A percentile compares a stretch with the other conserved stretches of the same genome.
Evolutionary conservation across 2,888 invertebrate genomes (phyloP).

Genomic region (Nasonovia ribisnigri): DNA sequence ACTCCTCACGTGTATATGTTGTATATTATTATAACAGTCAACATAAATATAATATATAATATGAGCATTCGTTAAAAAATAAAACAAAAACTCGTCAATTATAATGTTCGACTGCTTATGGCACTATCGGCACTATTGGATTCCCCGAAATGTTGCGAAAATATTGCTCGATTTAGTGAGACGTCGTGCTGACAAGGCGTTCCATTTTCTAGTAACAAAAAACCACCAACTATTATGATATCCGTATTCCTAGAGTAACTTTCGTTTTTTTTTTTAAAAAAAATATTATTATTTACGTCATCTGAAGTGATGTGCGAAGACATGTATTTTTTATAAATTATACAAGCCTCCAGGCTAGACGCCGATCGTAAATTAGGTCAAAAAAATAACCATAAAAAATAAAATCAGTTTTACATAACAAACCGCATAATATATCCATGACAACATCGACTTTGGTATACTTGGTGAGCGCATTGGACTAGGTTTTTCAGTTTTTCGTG

Average conservation of each 20-base stretch:
- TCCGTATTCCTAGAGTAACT: neutral
- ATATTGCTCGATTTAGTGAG: neutral
- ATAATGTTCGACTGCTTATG: neutral
- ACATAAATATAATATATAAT: neutral
- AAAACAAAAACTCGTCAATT: neutral
- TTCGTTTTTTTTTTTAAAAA: neutral
- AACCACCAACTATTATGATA: neutral
- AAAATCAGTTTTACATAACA: neutral
- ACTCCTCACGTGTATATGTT: neutral
- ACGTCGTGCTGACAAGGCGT: neutral
- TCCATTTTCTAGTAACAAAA: neutral
- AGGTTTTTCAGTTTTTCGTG: neutral
- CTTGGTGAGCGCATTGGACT: no score
- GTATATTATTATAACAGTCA: neutral
- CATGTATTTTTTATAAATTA: neutral
- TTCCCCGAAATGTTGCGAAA: neutral
- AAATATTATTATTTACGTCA: neutral
- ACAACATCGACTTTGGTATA: neutral
- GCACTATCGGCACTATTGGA: neutral
- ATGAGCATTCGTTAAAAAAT: neutral
- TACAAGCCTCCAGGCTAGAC: neutral
- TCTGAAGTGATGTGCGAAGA: neutral
- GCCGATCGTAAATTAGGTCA: neutral
- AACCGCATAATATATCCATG: neutral
- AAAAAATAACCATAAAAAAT: neutral